These are phyloP conservation scores for Aquatica leii DNA, from an alignment of 2,888 invertebrate genomes.

Conservation along the genomic window DNA sequence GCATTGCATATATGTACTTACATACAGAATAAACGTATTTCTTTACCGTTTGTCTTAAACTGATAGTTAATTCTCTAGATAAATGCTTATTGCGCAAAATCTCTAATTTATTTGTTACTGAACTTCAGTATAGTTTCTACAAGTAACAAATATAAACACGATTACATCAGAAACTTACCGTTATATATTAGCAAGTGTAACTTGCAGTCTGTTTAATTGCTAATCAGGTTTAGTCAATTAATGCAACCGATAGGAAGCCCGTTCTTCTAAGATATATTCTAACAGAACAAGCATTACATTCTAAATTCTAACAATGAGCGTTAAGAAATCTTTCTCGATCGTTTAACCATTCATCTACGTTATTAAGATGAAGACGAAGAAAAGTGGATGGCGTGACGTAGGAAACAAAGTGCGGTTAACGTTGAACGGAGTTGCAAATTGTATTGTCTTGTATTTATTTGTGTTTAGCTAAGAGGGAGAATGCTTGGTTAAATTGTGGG, in stretches of 20 bases:
- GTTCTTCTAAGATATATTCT: conserved; percentile 45
- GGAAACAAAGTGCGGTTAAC: conserved; percentile 33
- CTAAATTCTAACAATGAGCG: not conserved
- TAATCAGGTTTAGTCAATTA: conserved; percentile 55
- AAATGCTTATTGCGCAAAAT: too few species aligned
- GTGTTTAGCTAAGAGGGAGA: conserved; percentile 42
- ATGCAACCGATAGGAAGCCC: conserved; percentile 53
- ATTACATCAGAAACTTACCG: not conserved
- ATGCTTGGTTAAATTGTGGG: conserved; percentile 42
- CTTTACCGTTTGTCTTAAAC: too few species aligned
- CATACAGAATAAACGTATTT: too few species aligned
- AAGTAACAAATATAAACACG: not conserved
- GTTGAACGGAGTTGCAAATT: conserved; percentile 44
- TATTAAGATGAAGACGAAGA: conserved; percentile 14
- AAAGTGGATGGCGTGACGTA: conserved; percentile 19
- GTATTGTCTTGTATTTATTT: conserved; percentile 46
- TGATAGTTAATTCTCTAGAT: too few species aligned
- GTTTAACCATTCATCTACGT: not conserved
- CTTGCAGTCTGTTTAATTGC: conserved; percentile 55
- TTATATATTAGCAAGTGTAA: conserved; percentile 34
- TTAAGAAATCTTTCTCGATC: conserved; percentile 19
- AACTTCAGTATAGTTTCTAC: too few species aligned
- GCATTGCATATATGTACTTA: too few species aligned
- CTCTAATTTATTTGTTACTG: too few species aligned
- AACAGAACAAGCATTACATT: conserved; percentile 26